phyloP scores from a whole-genome alignment of 2,113 vertebrate species.

The Microtus richardsoni region DNA sequence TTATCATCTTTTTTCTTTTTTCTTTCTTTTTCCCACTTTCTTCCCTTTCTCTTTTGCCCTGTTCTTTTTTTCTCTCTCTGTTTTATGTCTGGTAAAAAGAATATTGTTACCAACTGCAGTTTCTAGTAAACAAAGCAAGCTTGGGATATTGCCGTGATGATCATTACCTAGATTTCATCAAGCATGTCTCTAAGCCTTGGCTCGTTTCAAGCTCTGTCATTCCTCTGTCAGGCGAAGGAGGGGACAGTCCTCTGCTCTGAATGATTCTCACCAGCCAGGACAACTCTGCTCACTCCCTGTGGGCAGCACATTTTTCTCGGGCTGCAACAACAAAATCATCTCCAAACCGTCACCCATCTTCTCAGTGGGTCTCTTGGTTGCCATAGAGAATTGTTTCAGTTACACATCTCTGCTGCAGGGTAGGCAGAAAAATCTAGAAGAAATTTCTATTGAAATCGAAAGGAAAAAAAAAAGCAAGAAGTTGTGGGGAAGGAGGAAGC shows the following conservation, averaged over 20 bases:
- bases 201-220: not conserved
- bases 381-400: not conserved
- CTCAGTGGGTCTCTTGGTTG: fast-evolving
- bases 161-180: not conserved
- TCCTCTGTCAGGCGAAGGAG: not conserved
- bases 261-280: not conserved
- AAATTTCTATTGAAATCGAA: not conserved
- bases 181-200: not conserved
- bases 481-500: too few species aligned
- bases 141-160: not conserved
- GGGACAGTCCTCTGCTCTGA: fast-evolving
- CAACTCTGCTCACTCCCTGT: not conserved
- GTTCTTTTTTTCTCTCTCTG: not conserved
- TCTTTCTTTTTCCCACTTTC: not conserved
- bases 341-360: too few species aligned
- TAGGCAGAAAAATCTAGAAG: not conserved
- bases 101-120: not conserved
- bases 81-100: not conserved
- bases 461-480: not conserved
- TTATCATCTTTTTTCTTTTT: too few species aligned
- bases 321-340: not conserved
- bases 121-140: not conserved
- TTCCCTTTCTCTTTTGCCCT: not conserved
- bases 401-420: not conserved
- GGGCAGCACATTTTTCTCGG: not conserved